Percentiles rank a stretch among this genome's conserved stretches.
These are phyloP conservation scores for Enteromius radiatus DNA, from an alignment of 2,797 vertebrate genomes.

Conservation along the genomic window DNA sequence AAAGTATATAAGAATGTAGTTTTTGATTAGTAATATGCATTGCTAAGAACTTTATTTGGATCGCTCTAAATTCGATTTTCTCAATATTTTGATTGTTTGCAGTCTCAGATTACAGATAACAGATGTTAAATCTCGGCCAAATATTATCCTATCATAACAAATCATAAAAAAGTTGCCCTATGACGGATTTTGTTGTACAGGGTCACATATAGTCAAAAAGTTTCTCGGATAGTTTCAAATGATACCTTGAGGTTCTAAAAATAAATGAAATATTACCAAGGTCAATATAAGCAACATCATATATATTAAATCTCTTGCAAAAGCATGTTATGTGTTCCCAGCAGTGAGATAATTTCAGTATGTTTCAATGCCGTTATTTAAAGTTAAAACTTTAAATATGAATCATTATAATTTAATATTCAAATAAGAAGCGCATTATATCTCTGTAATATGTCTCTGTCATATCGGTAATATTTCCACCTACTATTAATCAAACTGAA, in stretches of 20 bases:
- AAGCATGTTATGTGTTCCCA: not conserved
- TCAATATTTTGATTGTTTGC: too few relatives aligned
- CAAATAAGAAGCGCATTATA: not conserved
- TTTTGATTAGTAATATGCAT: too few relatives aligned
- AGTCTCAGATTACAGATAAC: too few relatives aligned
- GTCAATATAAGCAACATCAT: not conserved
- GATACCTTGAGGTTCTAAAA: not conserved
- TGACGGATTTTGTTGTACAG: too few relatives aligned
- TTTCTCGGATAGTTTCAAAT: not conserved
- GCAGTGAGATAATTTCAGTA: not conserved
- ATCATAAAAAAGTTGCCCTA: too few relatives aligned
- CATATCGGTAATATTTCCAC: not conserved
- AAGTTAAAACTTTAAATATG: not conserved
- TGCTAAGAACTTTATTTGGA: too few relatives aligned
- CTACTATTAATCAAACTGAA: not conserved
- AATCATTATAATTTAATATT: not conserved
- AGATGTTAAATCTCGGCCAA: too few relatives aligned
- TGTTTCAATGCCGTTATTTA: not conserved
- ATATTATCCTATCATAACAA: too few relatives aligned
- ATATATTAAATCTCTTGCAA: not conserved
- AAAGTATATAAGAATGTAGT: too few relatives aligned
- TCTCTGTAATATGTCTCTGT: not conserved
- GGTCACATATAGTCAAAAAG: not conserved
- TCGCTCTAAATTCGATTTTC: too few relatives aligned
- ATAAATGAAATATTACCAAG: not conserved